phyloP scores from a whole-genome alignment of 2,888 invertebrate genomes.

The Sminthurinus aureus region DNA sequence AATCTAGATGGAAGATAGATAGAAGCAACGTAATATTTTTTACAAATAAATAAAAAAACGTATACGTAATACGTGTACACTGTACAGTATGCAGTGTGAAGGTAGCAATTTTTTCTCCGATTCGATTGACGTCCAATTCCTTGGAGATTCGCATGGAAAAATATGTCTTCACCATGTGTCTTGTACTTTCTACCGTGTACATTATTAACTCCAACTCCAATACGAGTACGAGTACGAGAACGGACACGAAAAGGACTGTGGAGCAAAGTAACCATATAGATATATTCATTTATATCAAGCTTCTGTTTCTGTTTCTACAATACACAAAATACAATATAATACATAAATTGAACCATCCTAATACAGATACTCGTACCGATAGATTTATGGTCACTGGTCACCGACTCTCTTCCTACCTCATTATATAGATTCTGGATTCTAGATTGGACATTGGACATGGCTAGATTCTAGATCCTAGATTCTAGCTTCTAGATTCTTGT shows the following conservation, averaged over 20 bases:
- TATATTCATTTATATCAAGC: too few relatives aligned
- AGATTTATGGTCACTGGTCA: conserved; percentile 18
- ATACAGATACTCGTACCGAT: not conserved
- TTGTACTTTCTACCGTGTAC: not conserved
- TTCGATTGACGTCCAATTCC: conserved; percentile 8
- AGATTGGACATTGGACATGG: not conserved
- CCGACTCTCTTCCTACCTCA: conserved; percentile 4
- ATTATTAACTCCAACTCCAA: not conserved
- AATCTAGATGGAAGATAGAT: too few relatives aligned
- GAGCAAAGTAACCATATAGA: too few relatives aligned
- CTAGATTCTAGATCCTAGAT: too few relatives aligned
- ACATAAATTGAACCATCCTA: too few relatives aligned
- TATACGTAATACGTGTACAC: not conserved
- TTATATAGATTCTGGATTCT: not conserved
- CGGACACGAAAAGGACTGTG: too few relatives aligned
- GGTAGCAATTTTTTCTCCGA: conserved; percentile 1
- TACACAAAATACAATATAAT: too few relatives aligned
- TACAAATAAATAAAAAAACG: not conserved
- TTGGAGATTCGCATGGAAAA: conserved; percentile 14
- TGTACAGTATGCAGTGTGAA: conserved; percentile 1
- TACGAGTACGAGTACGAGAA: too few relatives aligned
- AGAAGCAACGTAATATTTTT: not conserved
- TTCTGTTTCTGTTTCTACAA: too few relatives aligned
- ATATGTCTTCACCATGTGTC: not conserved
- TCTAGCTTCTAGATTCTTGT: not conserved